Evolutionary conservation across 23 tunicate species (phyloP), one percentile per base, ranked within the genome.

Genomic region (Styela plicata): DNA sequence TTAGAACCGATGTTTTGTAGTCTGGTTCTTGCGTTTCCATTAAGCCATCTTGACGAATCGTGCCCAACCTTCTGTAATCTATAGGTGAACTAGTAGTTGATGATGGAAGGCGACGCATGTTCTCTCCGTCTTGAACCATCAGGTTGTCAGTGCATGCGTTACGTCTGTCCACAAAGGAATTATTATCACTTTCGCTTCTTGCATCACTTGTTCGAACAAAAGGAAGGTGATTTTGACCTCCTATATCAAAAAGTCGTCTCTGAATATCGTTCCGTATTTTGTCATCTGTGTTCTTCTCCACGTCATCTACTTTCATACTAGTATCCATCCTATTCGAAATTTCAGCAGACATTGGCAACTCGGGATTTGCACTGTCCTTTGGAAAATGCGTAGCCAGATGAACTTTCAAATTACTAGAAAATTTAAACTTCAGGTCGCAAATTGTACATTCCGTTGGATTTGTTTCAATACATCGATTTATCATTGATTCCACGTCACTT

Each of bases 401-500:
- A 7, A 76, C 81, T 31, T 44, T 53, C 0, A 76, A 29, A 44
- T 76, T 76, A 31, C 81, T 76, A 17, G 52, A 26, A 53, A 76
- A 76, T 29, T 76, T 76, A 1, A 76, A 76, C 0, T 27, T 44
- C 44, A 36, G 37, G 0, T 25, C 64, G 24, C 81, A 67, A 29
- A 67, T 25, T 22, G 30, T 16, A 67, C 71, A 67, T 19, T 67
- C 0, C 13, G 17, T 67, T 19, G 71, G 30, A 67, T 67, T 67
- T 44, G 7, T 13, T 44, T 44, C 57, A 44, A 44, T 44, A 44
- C 13, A 13, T 44, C 13, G 10, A 7, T 44, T 7, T 5, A 44
- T 44, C 13, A 44, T 44, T 13, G 57, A 5, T 44, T 44, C 57
- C 7, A 44, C 13, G 13, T 44, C 57, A 5, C 57, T 7, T 44